Percentiles rank a stretch among this genome's conserved stretches.
These are phyloP conservation scores for Cyclina sinensis DNA, from an alignment of 1,140 invertebrate genomes.

Conservation along the genomic window DNA sequence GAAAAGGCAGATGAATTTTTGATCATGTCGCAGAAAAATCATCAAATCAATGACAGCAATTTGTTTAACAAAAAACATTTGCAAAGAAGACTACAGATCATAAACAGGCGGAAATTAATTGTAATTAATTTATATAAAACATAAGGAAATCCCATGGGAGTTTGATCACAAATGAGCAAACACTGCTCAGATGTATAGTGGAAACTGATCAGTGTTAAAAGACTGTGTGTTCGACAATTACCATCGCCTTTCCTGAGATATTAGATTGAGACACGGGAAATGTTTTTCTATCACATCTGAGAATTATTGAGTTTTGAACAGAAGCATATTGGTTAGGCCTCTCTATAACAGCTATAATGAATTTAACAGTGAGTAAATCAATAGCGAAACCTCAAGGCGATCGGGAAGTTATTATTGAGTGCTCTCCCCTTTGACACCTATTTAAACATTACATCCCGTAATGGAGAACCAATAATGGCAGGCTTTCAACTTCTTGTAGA, in stretches of 20 bases:
- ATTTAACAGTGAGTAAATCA: conserved; percentile 60
- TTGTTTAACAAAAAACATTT: conserved; percentile 22
- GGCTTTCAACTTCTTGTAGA: conserved; percentile 66
- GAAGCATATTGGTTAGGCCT: conserved; percentile 50
- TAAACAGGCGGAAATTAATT: conserved; percentile 13
- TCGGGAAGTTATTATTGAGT: conserved; percentile 46
- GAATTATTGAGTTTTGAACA: conserved; percentile 43
- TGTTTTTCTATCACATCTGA: conserved; percentile 40
- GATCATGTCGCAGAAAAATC: conserved; percentile 34
- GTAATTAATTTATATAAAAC: conserved; percentile 54
- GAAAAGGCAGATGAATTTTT: conserved; percentile 57
- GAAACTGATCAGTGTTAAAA: neutral
- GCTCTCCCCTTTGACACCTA: conserved; percentile 65
- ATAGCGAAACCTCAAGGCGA: conserved; percentile 60
- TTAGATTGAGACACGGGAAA: conserved; percentile 38
- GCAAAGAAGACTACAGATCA: neutral
- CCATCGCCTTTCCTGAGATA: conserved; percentile 8
- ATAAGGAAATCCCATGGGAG: conserved; percentile 28
- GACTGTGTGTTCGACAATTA: neutral
- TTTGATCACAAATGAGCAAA: conserved; percentile 45
- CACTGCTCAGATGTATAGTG: conserved; percentile 7
- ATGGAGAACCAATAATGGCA: conserved; percentile 62
- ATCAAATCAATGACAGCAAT: conserved; percentile 38
- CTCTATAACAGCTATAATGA: conserved; percentile 59
- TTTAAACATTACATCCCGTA: conserved; percentile 55